Conservation (phyloP, 2,888 invertebrate genomes). For the Drepanosiphum platanoidis region DNA sequence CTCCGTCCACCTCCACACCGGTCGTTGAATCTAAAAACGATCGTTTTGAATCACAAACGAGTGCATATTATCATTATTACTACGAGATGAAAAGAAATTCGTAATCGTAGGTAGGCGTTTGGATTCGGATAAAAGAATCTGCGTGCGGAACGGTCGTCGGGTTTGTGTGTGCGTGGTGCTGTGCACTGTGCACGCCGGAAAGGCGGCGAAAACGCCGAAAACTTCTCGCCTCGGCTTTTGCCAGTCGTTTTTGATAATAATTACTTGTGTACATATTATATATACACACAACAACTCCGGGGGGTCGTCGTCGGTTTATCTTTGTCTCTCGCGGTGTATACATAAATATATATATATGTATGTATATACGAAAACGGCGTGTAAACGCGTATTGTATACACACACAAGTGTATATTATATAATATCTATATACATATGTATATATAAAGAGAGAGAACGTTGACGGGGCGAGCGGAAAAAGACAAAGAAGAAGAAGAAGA, state of each 20-base stretch:
- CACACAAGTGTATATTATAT: neutral
- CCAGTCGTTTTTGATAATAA: slow-evolving; percentile 41
- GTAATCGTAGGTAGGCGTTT: no score
- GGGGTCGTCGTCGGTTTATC: slow-evolving; percentile 14
- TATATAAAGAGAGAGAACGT: neutral
- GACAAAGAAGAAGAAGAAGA: neutral
- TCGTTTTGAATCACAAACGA: no score
- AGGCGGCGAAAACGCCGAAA: slow-evolving; percentile 2
- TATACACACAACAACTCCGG: no score
- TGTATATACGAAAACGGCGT: neutral
- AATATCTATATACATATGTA: neutral
- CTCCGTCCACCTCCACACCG: no score
- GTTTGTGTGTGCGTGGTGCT: neutral
- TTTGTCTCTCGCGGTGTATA: slow-evolving; percentile 9
- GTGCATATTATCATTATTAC: no score
- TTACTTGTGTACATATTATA: slow-evolving; percentile 17
- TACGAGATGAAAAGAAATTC: no score
- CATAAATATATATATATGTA: neutral
- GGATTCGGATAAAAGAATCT: neutral
- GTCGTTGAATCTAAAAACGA: no score
- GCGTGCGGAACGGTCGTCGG: neutral
- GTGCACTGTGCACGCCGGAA: neutral
- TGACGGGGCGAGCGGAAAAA: neutral
- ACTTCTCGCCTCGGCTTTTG: slow-evolving; percentile 20
- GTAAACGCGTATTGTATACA: neutral